phyloP scores from a whole-genome alignment of 1,140 invertebrate genomes.

The Sarcophaga peregrina region DNA sequence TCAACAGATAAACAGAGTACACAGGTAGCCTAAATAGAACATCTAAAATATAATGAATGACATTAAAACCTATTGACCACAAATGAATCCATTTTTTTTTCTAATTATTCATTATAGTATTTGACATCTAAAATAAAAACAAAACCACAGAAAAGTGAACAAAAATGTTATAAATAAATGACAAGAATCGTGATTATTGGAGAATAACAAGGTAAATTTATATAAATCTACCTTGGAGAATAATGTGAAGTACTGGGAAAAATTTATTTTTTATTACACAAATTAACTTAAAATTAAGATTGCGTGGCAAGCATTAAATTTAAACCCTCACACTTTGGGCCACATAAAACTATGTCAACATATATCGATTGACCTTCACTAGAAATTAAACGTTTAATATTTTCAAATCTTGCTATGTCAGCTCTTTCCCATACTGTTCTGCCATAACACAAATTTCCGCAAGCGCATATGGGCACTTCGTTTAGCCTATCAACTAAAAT shows the following conservation, averaged over 20 bases:
- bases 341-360: conserved; percentile 58
- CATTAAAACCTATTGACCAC: no score
- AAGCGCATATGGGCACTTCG: conserved; percentile 59
- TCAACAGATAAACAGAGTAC: no score
- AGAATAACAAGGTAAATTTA: neutral
- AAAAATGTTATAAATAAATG: neutral
- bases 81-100: no score
- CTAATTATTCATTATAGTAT: no score
- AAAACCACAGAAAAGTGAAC: neutral
- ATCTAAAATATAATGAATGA: no score
- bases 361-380: conserved; percentile 63
- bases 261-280: neutral
- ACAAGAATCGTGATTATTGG: neutral
- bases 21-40: no score
- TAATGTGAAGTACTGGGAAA: neutral
- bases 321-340: conserved; percentile 42
- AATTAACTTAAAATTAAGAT: neutral
- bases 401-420: conserved; percentile 53
- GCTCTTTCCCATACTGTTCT: conserved; percentile 52
- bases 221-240: neutral
- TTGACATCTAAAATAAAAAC: no score
- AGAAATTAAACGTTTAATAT: conserved; percentile 59
- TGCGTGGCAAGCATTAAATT: conserved; percentile 38
- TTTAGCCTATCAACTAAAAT: conserved; percentile 58
- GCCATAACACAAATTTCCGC: conserved; percentile 58